Evolutionary conservation across 2,888 invertebrate genomes (phyloP), one percentile per base, ranked within the genome.

Genomic region (Watsonalla binaria): DNA sequence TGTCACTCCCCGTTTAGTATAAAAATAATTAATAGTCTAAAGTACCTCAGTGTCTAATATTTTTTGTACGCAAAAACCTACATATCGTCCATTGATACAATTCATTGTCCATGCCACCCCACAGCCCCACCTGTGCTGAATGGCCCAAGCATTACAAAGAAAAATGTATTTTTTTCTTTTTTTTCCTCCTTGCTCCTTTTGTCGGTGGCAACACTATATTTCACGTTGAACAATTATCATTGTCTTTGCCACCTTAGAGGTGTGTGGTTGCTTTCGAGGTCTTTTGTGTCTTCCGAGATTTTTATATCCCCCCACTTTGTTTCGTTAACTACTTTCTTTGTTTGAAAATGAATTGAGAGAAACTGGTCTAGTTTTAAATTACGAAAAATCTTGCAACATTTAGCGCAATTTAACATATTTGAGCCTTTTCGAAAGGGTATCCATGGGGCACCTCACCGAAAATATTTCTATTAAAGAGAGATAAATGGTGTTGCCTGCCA

Each of bases 201-300:
- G 87, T 87, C 90, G 82, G 87, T 86, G 86, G 87, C 87, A 86
- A 82, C 82, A 82, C 89, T 86, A 90, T 90, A 90, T 87, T 86
- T 90, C 88, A 89, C 78, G 79, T 83, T 84, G 87, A 84, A 90
- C 90, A 90, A 90, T 90, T 89, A 90, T 84, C 90, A 89, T 90
- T 90, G 90, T 90, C 86, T 90, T 90, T 90, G 84, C 78, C 90
- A 88, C 88, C 87, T 86, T 67, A 59, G 78, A 77, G 73, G 76
- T 73, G 72, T 78, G 82, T 71, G 84, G 82, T 84, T 76, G 72
- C 72, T 68, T 69, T 37, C 35, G 66, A 62, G 72, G 63, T 67
- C 68, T 66, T 74, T 79, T 82, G 78, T 76, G 61, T 57, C 56
- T 55, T 65, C 65, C 58, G 65, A 75, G 69, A 69, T 66, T 66